These are phyloP conservation scores for Lathronympha strigana DNA, from an alignment of 2,888 invertebrate genomes.

Conservation along the genomic window DNA sequence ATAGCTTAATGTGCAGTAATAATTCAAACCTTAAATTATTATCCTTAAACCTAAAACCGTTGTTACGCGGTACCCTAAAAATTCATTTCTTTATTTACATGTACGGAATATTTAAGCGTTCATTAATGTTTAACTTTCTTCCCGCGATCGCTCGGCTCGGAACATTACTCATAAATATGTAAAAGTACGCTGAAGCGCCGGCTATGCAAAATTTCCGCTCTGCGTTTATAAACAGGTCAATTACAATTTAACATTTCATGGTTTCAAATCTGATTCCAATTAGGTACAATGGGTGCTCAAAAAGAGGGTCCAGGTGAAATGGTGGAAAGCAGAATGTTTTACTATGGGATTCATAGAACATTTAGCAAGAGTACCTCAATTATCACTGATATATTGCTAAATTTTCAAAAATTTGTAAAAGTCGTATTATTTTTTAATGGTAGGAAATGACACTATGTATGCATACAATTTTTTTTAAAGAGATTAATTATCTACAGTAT, in stretches of 20 bases:
- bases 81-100: constrained; percentile 78
- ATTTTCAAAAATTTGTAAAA: no score
- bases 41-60: constrained; percentile 4
- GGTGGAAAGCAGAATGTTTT: no score
- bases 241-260: constrained; percentile 66
- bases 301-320: no score
- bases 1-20: neutral
- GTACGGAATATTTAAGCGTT: constrained; percentile 79
- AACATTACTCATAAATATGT: constrained; percentile 82
- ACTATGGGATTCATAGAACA: no score
- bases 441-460: no score
- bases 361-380: no score
- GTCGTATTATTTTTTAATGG: no score
- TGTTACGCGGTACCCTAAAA: constrained; percentile 53
- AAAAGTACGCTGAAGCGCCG: constrained; percentile 66
- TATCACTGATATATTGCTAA: no score
- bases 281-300: no score
- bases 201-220: constrained; percentile 69
- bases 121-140: constrained; percentile 82
- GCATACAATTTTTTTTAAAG: no score
- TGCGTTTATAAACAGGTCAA: constrained; percentile 70
- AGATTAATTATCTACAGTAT: no score
- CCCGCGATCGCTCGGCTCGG: constrained; percentile 66
- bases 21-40: constrained; percentile 17
- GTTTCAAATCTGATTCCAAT: constrained; percentile 53